Conservation (phyloP, 35 echinoderm and acorn worm genomes). For the Apostichopus californicus region DNA sequence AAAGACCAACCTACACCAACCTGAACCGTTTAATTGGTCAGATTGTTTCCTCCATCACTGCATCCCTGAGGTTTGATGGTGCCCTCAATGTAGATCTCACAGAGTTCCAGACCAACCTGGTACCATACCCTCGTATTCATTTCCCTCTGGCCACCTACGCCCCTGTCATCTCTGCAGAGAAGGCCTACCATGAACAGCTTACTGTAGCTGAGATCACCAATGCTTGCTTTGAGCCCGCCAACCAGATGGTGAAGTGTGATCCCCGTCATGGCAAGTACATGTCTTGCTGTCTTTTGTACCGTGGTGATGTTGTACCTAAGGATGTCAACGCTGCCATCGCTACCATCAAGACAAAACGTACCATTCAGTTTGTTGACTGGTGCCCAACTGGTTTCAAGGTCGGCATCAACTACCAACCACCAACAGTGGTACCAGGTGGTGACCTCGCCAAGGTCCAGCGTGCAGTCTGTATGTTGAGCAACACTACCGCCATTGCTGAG, state of each 20-base stretch:
- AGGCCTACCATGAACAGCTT: slow-evolving; percentile 72
- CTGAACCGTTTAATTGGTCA: too few species aligned
- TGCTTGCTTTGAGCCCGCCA: too few species aligned
- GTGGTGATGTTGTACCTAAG: slow-evolving; percentile 46
- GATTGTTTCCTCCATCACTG: too few species aligned
- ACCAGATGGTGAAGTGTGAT: too few species aligned
- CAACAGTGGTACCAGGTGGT: neutral
- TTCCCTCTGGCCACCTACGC: slow-evolving; percentile 90
- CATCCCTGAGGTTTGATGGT: too few species aligned
- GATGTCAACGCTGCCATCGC: slow-evolving; percentile 54
- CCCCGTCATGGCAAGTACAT: neutral
- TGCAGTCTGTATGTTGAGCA: slow-evolving; percentile 52
- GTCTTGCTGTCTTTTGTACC: neutral
- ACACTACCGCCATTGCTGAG: slow-evolving; percentile 49
- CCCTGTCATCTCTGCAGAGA: slow-evolving; percentile 82
- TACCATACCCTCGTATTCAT: slow-evolving; percentile 96
- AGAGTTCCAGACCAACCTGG: slow-evolving; percentile 98
- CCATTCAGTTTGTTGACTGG: slow-evolving; percentile 39
- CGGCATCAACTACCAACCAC: slow-evolving; percentile 15
- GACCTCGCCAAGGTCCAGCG: slow-evolving; percentile 38
- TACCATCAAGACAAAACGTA: slow-evolving; percentile 41
- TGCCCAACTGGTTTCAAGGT: slow-evolving; percentile 19
- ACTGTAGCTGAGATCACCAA: too few species aligned
- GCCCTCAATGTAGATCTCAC: slow-evolving; percentile 1
- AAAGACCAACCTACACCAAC: too few species aligned